Evolutionary conservation across 2,888 invertebrate species (phyloP).

Genomic region (Agrenia bidenticulata): DNA sequence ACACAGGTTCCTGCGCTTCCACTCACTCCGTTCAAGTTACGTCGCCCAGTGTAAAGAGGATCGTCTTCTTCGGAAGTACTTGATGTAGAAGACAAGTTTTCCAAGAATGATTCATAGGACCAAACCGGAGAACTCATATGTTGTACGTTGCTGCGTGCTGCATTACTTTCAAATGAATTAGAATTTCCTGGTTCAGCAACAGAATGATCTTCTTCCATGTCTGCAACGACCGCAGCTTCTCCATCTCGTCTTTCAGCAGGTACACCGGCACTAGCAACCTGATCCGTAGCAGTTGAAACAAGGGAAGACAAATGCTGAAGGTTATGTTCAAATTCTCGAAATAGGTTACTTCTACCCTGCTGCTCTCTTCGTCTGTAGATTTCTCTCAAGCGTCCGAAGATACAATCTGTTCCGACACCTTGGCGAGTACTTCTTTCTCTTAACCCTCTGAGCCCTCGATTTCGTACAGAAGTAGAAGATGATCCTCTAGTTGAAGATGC

Average conservation of each 20-base stretch:
- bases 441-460: too few relatives aligned
- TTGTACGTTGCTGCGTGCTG: neutral
- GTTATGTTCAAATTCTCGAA: neutral
- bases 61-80: slow-evolving; percentile 26
- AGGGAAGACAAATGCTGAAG: neutral
- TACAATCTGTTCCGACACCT: neutral
- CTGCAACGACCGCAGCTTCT: too few relatives aligned
- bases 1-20: slow-evolving; percentile 14
- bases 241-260: too few relatives aligned
- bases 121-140: slow-evolving; percentile 13
- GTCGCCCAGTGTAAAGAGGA: neutral
- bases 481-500: too few relatives aligned
- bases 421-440: too few relatives aligned
- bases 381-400: neutral
- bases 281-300: neutral
- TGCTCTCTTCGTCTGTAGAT: neutral
- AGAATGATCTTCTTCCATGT: too few relatives aligned
- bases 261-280: neutral
- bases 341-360: neutral
- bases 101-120: slow-evolving; percentile 20
- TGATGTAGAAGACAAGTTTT: neutral
- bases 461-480: too few relatives aligned
- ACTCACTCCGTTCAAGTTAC: slow-evolving; percentile 15
- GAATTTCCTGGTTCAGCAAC: too few relatives aligned
- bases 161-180: too few relatives aligned